Evolutionary conservation across 2,113 vertebrate species (phyloP).

Genomic region (Oryzias celebensis): DNA sequence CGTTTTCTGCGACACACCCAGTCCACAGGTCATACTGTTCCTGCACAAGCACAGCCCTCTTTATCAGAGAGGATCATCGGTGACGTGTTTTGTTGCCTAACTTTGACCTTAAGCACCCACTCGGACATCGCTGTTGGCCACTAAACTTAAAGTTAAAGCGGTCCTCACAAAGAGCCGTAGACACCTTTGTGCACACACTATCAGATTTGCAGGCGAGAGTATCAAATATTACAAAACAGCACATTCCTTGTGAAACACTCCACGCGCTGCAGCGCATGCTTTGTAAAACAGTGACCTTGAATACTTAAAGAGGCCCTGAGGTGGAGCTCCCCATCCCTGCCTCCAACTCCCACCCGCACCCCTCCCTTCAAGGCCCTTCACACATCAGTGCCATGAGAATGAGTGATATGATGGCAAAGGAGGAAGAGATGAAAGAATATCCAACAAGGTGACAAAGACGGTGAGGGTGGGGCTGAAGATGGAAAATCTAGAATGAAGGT

Average conservation of each 20-base stretch:
- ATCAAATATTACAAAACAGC: conserved; percentile 69
- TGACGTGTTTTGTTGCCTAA: neutral
- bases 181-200: conserved; percentile 13
- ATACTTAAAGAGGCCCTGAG: conserved; percentile 55
- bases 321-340: neutral
- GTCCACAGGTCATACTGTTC: conserved; percentile 54
- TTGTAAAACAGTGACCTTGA: conserved; percentile 64
- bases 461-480: conserved; percentile 19
- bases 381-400: conserved; percentile 54
- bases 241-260: conserved; percentile 56
- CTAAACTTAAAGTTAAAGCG: neutral
- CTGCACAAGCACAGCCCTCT: conserved; percentile 1
- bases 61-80: neutral
- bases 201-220: conserved; percentile 44
- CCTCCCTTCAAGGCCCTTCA: conserved; percentile 44
- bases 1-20: conserved; percentile 32
- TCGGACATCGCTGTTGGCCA: too few species aligned
- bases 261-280: conserved; percentile 26
- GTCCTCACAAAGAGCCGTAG: conserved; percentile 9
- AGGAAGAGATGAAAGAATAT: conserved; percentile 18
- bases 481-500: conserved; percentile 60
- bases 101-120: neutral
- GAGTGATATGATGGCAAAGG: conserved; percentile 50
- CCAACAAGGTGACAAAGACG: conserved; percentile 6
- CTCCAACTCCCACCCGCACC: neutral